phyloP scores from a whole-genome alignment of 2,113 vertebrate species.

The Megaceryle torquata region DNA sequence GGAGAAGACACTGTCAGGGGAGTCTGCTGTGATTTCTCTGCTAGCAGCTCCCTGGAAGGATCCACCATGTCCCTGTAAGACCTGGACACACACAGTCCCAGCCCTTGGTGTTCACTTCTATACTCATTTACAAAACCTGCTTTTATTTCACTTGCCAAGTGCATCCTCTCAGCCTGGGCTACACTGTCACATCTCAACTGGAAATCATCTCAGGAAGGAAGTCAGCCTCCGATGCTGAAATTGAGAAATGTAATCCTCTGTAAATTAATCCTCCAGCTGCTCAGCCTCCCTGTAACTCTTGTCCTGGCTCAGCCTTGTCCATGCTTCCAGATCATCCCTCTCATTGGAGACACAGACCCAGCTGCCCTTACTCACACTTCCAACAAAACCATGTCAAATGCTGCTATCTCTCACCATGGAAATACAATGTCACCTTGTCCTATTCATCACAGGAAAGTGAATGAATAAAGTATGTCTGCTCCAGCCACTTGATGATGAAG shows the following conservation, averaged over 20 bases:
- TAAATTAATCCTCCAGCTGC: neutral
- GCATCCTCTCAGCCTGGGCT: neutral
- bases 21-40: neutral
- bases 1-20: neutral
- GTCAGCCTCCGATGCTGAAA: neutral
- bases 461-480: neutral
- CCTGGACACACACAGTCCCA: neutral
- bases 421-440: neutral
- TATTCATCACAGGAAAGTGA: neutral
- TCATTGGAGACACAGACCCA: neutral
- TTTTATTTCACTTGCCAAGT: neutral
- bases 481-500: neutral
- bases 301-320: neutral
- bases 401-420: neutral
- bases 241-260: neutral
- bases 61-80: neutral
- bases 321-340: neutral
- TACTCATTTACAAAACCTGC: neutral
- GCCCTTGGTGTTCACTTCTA: neutral
- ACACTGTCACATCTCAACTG: neutral
- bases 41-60: neutral
- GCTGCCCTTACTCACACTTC: neutral
- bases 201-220: neutral
- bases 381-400: neutral
- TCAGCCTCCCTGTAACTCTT: neutral